A percentile compares a stretch with the other conserved stretches of the same genome.
Evolutionary conservation across 2,888 invertebrate species (phyloP).

Genomic region (Synergus gifuensis): DNA sequence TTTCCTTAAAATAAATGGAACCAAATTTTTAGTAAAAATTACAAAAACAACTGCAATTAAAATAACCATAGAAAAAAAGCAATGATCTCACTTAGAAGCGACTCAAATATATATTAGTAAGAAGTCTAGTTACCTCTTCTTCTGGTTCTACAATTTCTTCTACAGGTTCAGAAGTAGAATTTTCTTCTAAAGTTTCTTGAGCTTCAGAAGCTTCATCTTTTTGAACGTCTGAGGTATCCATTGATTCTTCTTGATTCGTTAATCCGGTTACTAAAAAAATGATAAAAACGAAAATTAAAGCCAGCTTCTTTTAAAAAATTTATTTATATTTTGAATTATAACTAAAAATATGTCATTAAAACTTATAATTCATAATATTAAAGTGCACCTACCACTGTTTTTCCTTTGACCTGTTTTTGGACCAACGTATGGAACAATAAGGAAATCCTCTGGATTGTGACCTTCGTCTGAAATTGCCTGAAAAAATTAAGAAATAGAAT

Average conservation of each 20-base stretch:
- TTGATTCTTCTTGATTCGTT: constrained; percentile 63
- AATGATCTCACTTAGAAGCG: neutral
- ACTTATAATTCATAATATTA: neutral
- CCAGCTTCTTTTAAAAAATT: neutral
- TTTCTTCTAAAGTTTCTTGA: constrained; percentile 60
- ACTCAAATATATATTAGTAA: neutral
- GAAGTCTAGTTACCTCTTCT: constrained; percentile 50
- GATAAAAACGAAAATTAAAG: constrained; percentile 3
- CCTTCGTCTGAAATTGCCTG: constrained; percentile 85
- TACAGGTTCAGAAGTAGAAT: constrained; percentile 46
- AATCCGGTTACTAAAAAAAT: constrained; percentile 50
- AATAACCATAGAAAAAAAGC: neutral
- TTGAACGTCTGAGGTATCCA: constrained; percentile 63
- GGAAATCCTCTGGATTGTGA: constrained; percentile 85
- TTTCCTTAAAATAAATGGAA: constrained; percentile 10
- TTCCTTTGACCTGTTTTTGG: constrained; percentile 66
- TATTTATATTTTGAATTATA: neutral
- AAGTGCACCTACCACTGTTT: constrained; percentile 57
- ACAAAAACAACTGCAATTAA: too few species aligned
- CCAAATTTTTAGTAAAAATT: constrained; percentile 7
- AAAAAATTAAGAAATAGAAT: constrained; percentile 69
- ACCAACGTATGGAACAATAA: constrained; percentile 74
- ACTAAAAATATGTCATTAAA: constrained; percentile 16
- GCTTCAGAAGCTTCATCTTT: constrained; percentile 63
- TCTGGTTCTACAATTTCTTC: constrained; percentile 50